Evolutionary conservation across 2,888 invertebrate species (phyloP).

Genomic region (Gari tellinella): DNA sequence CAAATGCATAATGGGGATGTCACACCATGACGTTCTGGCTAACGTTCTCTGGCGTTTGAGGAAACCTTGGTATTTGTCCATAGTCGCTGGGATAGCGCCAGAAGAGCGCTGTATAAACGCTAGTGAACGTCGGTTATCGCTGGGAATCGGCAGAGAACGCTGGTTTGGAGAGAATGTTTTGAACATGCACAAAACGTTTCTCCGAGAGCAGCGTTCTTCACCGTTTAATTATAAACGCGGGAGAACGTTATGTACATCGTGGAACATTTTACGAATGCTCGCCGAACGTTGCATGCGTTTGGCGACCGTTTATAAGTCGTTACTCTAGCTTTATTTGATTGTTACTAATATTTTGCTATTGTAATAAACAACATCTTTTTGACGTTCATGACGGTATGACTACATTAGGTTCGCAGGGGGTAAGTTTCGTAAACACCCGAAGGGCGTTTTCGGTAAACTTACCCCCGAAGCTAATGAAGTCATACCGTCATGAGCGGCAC

Average conservation of each 20-base stretch:
- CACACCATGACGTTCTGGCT: constrained; percentile 25
- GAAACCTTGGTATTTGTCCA: constrained; percentile 25
- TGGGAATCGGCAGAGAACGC: constrained; percentile 15
- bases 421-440: too few relatives aligned
- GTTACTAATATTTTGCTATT: constrained; percentile 6
- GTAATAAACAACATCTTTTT: too few relatives aligned
- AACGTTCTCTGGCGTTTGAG: constrained; percentile 26
- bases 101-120: background rate
- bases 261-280: constrained; percentile 3
- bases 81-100: constrained; percentile 26
- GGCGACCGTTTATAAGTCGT: background rate
- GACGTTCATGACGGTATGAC: too few relatives aligned
- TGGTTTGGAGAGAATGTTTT: constrained; percentile 24
- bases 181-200: constrained; percentile 31
- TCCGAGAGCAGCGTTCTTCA: background rate
- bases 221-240: too few relatives aligned
- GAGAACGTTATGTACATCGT: constrained; percentile 8
- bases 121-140: constrained; percentile 12
- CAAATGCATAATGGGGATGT: background rate
- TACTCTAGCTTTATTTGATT: constrained; percentile 6
- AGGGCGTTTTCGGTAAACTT: too few relatives aligned
- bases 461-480: too few relatives aligned
- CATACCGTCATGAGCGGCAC: too few relatives aligned
- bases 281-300: background rate
- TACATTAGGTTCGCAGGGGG: too few relatives aligned